Conservation (phyloP, 1,140 invertebrate species). For the Sesamia nonagrioides region DNA sequence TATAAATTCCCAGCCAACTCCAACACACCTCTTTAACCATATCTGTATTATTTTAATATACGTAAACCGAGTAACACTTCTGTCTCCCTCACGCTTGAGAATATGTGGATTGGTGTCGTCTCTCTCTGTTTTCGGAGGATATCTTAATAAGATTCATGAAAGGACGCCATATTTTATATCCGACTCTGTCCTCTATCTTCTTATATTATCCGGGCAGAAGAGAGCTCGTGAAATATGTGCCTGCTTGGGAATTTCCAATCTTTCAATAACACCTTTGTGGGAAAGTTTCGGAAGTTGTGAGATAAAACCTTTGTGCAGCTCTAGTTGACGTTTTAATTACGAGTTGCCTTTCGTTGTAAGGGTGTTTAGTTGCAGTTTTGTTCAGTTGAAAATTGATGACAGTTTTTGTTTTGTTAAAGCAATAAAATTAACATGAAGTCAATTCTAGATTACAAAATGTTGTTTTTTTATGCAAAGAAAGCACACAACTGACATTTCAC, state of each 20-base stretch:
- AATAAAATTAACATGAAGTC: no score
- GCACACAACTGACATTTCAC: no score
- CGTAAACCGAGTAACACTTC: constrained; percentile 75
- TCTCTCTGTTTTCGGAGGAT: constrained; percentile 87
- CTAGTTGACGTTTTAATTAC: constrained; percentile 51
- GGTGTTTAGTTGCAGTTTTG: not conserved
- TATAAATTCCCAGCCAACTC: constrained; percentile 78
- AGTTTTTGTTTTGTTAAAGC: no score
- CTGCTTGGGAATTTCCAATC: constrained; percentile 85
- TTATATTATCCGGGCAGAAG: constrained; percentile 87
- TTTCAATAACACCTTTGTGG: constrained; percentile 86
- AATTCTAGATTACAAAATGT: no score
- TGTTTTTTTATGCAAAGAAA: not conserved
- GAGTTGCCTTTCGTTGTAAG: constrained; percentile 32
- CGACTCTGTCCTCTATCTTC: constrained; percentile 88
- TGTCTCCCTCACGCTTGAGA: constrained; percentile 54
- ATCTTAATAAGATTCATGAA: constrained; percentile 92
- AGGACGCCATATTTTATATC: constrained; percentile 91
- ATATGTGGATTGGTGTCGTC: constrained; percentile 55
- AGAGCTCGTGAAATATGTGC: constrained; percentile 86
- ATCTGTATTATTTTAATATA: constrained; percentile 87
- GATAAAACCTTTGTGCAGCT: constrained; percentile 56
- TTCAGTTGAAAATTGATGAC: not conserved
- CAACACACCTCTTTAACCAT: constrained; percentile 82
- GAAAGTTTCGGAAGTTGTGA: constrained; percentile 71